Evolutionary conservation across 2,888 invertebrate genomes (phyloP).

Genomic region (Catocala nupta): DNA sequence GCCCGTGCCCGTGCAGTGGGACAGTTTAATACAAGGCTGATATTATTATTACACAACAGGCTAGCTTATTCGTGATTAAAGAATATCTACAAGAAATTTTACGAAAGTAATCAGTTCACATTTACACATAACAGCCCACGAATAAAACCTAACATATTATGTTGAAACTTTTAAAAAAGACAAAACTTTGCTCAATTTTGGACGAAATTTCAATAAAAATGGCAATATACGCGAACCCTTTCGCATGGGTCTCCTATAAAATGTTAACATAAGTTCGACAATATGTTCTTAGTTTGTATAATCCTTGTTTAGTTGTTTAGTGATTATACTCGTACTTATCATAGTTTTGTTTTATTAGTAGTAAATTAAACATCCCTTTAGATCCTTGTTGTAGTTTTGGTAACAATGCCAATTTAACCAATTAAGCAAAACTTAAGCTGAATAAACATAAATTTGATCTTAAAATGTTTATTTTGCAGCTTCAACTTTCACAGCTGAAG

Average conservation of each 20-base stretch:
- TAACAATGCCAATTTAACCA: slow-evolving; percentile 54
- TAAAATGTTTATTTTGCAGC: slow-evolving; percentile 49
- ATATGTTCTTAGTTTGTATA: neutral
- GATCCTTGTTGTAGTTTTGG: slow-evolving; percentile 23
- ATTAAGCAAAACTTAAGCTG: slow-evolving; percentile 44
- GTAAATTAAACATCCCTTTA: too few relatives aligned
- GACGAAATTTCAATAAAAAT: slow-evolving; percentile 3
- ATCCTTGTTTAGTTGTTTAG: neutral
- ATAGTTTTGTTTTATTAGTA: too few relatives aligned
- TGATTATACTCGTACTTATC: neutral
- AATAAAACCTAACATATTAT: neutral
- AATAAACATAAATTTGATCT: slow-evolving; percentile 46
- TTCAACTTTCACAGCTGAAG: slow-evolving; percentile 27
- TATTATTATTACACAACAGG: too few relatives aligned
- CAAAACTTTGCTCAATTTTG: neutral
- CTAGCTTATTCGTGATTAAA: neutral
- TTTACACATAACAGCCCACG: neutral
- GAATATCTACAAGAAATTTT: neutral
- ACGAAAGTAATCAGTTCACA: neutral
- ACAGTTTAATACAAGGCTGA: too few relatives aligned
- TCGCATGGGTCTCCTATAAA: neutral
- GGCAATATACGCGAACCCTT: slow-evolving; percentile 1
- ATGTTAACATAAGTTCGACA: neutral
- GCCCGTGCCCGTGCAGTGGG: too few relatives aligned
- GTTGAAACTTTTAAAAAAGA: neutral